Conservation (phyloP, 2,888 invertebrate species). For the Tuberolachnus salignus region DNA sequence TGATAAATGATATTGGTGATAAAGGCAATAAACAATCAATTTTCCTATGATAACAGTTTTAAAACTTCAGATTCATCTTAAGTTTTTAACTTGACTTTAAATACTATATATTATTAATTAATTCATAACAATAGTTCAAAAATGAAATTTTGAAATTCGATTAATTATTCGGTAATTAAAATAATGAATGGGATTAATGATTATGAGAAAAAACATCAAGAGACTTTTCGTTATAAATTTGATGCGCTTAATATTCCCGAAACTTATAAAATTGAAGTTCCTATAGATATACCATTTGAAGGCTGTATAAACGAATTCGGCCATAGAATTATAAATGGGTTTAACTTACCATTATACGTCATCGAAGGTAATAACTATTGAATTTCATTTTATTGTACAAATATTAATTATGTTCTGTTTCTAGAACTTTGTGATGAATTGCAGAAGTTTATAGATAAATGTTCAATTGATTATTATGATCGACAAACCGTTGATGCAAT, state of each 20-base stretch:
- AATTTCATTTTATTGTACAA: background rate
- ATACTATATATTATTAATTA: background rate
- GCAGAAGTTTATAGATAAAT: conserved; percentile 69
- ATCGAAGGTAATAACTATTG: conserved; percentile 67
- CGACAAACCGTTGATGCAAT: conserved; percentile 70
- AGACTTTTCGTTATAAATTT: conserved; percentile 65
- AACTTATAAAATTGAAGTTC: conserved; percentile 68
- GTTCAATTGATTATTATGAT: conserved; percentile 74
- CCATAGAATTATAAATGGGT: conserved; percentile 71
- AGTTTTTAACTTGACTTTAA: background rate
- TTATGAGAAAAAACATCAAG: conserved; percentile 59
- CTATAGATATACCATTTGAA: conserved; percentile 69
- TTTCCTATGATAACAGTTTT: conserved; percentile 15
- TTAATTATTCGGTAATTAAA: background rate
- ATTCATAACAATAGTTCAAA: too few relatives aligned
- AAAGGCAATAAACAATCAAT: background rate
- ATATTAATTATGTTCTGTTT: conserved; percentile 47
- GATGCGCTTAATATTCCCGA: conserved; percentile 67
- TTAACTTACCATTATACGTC: conserved; percentile 73
- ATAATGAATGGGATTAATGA: conserved; percentile 51
- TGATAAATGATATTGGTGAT: background rate
- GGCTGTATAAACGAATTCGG: conserved; percentile 71
- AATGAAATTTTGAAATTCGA: background rate
- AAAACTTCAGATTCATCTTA: background rate
- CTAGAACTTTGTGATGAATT: conserved; percentile 70